Conservation (phyloP, 2,113 vertebrate species). For the Macroglossus sobrinus region DNA sequence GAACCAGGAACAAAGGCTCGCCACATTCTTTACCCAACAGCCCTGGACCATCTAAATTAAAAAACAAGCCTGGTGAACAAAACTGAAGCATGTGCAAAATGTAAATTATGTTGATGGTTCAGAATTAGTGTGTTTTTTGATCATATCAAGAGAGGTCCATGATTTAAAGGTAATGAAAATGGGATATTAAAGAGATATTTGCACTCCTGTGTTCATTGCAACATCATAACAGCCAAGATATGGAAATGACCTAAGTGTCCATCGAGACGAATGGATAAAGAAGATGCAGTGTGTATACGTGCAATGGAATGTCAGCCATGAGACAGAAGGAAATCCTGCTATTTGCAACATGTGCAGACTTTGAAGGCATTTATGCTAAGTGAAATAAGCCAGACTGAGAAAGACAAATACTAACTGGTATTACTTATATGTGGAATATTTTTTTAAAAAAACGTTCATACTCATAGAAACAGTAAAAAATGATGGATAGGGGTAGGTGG, state of each 20-base stretch:
- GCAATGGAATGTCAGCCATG: background rate
- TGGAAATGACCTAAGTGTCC: background rate
- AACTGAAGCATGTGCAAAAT: background rate
- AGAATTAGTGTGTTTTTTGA: background rate
- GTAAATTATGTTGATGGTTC: background rate
- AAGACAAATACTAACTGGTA: background rate
- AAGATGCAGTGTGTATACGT: background rate
- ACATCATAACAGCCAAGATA: background rate
- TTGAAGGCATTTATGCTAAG: background rate
- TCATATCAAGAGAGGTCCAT: background rate
- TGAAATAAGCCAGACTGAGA: background rate
- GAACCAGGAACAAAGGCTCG: background rate
- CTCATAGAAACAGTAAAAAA: background rate
- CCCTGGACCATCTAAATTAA: background rate
- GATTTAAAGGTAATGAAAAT: background rate
- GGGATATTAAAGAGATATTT: background rate
- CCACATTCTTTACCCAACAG: background rate
- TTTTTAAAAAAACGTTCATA: too few species aligned
- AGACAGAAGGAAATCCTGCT: background rate
- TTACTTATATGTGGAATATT: background rate
- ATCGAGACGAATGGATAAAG: background rate
- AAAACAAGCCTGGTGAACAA: background rate
- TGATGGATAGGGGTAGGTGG: background rate
- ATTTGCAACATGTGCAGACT: background rate
- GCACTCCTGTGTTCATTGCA: background rate